Conservation (phyloP, 2,797 vertebrate species). For the Strix occidentalis region DNA sequence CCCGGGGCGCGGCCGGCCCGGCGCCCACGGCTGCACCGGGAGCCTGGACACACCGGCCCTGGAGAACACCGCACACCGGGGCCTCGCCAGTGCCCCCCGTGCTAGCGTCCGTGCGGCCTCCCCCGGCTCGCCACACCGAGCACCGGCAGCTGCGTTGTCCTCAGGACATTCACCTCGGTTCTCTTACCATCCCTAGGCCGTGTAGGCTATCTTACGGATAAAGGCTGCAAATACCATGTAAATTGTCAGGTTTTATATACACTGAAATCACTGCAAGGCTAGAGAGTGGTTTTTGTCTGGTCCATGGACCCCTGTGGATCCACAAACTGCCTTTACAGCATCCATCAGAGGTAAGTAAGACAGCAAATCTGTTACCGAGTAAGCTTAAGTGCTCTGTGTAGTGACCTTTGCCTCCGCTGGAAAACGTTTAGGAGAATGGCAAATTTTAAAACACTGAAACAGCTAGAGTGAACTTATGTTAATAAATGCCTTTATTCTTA, state of each 20-base stretch:
- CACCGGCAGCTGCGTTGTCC: fast-evolving
- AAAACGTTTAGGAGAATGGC: neutral
- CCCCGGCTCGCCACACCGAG: fast-evolving
- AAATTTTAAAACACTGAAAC: neutral
- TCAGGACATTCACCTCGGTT: fast-evolving
- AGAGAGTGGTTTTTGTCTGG: neutral
- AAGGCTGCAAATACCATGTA: neutral
- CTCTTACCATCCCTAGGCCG: fast-evolving
- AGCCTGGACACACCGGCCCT: neutral
- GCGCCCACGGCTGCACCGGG: fast-evolving
- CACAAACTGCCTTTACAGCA: neutral
- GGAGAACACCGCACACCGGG: fast-evolving
- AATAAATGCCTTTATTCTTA: neutral
- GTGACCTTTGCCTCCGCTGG: neutral
- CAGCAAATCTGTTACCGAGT: neutral
- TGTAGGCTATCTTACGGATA: fast-evolving
- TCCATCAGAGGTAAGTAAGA: neutral
- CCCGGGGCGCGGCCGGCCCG: neutral
- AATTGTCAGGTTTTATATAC: fast-evolving
- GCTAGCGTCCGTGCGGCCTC: fast-evolving
- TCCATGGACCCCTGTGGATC: fast-evolving
- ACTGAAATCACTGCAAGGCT: neutral
- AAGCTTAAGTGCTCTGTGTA: neutral
- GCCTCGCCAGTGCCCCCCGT: fast-evolving
- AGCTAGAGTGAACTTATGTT: neutral